These are phyloP conservation scores for Dendrolimus pini DNA, from an alignment of 2,888 invertebrate species.

Conservation along the genomic window DNA sequence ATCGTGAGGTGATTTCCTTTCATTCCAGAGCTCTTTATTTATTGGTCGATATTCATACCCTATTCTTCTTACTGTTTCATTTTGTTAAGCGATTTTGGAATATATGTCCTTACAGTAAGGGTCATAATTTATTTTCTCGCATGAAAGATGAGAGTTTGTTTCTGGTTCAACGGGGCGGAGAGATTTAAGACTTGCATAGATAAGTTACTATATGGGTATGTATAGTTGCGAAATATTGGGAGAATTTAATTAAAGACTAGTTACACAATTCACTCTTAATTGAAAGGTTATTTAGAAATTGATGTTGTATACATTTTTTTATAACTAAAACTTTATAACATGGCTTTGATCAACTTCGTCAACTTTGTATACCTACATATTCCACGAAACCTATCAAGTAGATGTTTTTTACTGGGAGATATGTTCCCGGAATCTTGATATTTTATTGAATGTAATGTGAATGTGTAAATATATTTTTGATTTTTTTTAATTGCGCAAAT, in stretches of 20 bases:
- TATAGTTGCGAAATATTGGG: constrained; percentile 18
- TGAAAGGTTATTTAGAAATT: not conserved
- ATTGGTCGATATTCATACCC: constrained; percentile 28
- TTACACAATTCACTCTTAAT: constrained; percentile 1
- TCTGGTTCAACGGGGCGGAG: constrained; percentile 60
- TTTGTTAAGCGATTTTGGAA: constrained; percentile 17
- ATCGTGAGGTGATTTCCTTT: constrained; percentile 2
- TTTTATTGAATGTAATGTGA: too few species aligned
- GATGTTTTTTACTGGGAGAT: too few species aligned
- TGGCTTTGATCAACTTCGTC: too few species aligned
- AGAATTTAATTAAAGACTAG: constrained; percentile 8
- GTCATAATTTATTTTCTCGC: not conserved
- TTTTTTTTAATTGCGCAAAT: too few species aligned
- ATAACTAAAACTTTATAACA: too few species aligned
- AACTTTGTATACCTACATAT: too few species aligned
- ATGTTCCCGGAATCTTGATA: too few species aligned
- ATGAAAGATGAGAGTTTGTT: constrained; percentile 23
- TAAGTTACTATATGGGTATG: constrained; percentile 20
- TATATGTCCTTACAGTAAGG: constrained; percentile 18
- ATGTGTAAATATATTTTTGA: too few species aligned
- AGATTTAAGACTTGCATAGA: constrained; percentile 52
- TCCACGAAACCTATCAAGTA: too few species aligned
- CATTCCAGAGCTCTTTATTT: constrained; percentile 25
- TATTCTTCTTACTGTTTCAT: constrained; percentile 19
- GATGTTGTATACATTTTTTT: not conserved